phyloP scores from a whole-genome alignment of 2,113 vertebrate species.

The Numida meleagris region DNA sequence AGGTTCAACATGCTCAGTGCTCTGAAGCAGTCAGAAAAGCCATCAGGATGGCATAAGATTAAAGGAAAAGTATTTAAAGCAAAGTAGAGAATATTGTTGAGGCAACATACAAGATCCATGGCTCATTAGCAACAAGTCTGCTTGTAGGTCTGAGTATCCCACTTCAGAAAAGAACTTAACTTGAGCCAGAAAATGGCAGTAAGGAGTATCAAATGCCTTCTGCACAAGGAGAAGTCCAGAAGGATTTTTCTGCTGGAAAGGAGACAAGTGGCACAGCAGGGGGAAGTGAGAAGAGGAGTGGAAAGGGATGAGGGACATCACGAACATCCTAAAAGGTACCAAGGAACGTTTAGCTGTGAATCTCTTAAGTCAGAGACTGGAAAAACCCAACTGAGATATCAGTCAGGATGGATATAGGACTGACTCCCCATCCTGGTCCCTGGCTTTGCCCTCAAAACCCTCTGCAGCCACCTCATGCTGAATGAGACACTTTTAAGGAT shows the following conservation, averaged over 20 bases:
- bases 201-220: background rate
- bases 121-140: background rate
- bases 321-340: background rate
- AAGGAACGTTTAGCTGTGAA: background rate
- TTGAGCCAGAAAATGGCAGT: background rate
- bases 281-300: background rate
- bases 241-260: background rate
- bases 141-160: background rate
- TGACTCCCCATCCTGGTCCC: background rate
- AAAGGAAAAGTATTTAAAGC: background rate
- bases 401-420: background rate
- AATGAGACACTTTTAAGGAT: background rate
- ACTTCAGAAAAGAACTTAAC: background rate
- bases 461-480: accelerated
- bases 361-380: background rate
- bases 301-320: background rate
- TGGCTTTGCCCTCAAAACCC: background rate
- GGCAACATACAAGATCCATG: background rate
- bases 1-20: background rate
- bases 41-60: background rate
- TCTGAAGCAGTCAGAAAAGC: background rate
- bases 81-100: background rate
- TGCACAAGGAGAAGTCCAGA: background rate
- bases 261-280: accelerated
- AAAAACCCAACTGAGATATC: background rate